A percentile compares a stretch with the other conserved stretches of the same genome.
These are phyloP conservation scores for Sceliomorpha sp. DNA, from an alignment of 2,888 invertebrate genomes.

Conservation along the genomic window DNA sequence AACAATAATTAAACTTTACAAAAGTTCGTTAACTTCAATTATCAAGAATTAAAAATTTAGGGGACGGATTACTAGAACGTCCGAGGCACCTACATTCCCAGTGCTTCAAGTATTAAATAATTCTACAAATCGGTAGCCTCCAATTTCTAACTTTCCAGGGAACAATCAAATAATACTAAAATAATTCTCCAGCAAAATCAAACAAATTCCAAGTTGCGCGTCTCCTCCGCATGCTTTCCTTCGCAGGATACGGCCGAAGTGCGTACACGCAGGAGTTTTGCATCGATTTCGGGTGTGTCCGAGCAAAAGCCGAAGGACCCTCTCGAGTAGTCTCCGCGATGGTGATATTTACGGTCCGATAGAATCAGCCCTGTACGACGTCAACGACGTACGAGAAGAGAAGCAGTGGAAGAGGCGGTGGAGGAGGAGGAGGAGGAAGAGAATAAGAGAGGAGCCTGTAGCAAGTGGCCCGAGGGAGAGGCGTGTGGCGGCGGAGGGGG, in stretches of 20 bases:
- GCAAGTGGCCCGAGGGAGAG: constrained; percentile 33
- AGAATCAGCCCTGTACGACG: constrained; percentile 75
- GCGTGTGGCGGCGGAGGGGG: constrained; percentile 27
- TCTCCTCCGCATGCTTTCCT: not conserved
- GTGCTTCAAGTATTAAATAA: no score
- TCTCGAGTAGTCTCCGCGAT: constrained; percentile 62
- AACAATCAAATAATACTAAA: no score
- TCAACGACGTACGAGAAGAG: constrained; percentile 58
- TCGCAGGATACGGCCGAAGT: not conserved
- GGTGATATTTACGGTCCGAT: constrained; percentile 79
- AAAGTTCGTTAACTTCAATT: no score
- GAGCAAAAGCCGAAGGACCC: constrained; percentile 9
- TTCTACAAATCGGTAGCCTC: no score
- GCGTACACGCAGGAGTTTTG: constrained; percentile 17
- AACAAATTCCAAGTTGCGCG: constrained; percentile 1
- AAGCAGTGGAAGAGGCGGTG: constrained; percentile 57
- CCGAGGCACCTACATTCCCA: no score
- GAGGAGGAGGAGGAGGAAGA: constrained; percentile 59
- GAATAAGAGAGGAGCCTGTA: constrained; percentile 43
- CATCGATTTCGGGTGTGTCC: constrained; percentile 27
- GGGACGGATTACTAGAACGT: no score
- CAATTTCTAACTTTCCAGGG: no score
- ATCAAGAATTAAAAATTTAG: no score
- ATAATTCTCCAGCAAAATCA: no score
- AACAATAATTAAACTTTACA: no score